Base-by-base conservation (phyloP, 2,888 invertebrate species). In the Mactromeris polynyma region DNA sequence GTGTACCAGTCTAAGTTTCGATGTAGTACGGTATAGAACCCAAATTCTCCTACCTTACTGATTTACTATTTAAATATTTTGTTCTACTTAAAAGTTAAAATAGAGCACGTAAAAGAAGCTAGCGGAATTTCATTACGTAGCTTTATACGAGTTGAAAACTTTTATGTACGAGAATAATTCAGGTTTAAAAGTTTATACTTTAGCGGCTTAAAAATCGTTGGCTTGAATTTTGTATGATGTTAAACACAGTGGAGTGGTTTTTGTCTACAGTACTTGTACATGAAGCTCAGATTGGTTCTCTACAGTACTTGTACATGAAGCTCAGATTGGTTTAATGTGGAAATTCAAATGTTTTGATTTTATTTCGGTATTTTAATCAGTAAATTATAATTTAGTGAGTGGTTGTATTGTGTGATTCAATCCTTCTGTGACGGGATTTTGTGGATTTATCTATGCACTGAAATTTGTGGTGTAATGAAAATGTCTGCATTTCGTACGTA, bases 181-280 rank as follows among this genome's bases (percentile, higher is more conserved):
- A 33, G 73, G 73, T 73, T 73, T 73, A 73, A 73, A 73, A 73
- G 73, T 73, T 73, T 73, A 73, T 73, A 36, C 73, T 33, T 33
- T 73, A 36, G 17, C 69, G 33, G 73, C n/a, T 73, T 73, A 73
- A 36, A 26, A 73, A 73, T 36, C 36, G 21, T 3, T 73, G 36
- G 26, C 73, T 73, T 73, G 73, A 73, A 73, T 7, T 26, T 64
- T 33, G 19, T 73, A 36, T 73, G 31, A 73, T 36, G 73, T 73
- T 36, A 19, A 73, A 73, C 73, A 73, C 36, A 73, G 36, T 19
- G 1, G 6, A 36, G 33, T 36, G 36, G 1, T 73, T 73, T 69
- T 33, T 73, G 19, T 73, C 36, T 73, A 33, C 36, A 26, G 33
- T 33, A 31, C n/a, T 36, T 33, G 6, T 36, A 33, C 31, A 73